Conservation (phyloP, 1,140 invertebrate genomes). For the Dryas iulia region DNA sequence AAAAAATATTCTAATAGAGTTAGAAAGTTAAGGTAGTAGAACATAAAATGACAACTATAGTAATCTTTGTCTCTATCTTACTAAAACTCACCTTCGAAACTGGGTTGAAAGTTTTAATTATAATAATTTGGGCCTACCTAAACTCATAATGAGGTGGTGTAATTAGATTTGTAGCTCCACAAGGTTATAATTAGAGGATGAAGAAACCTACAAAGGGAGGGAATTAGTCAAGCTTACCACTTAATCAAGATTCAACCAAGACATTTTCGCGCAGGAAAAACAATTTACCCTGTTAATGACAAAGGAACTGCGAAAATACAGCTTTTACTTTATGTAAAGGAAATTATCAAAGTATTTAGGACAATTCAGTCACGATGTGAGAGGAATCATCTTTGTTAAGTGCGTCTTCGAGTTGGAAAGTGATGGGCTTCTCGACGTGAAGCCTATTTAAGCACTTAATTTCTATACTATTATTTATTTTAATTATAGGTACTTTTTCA, state of each 20-base stretch:
- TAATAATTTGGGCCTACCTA: slow-evolving; percentile 13
- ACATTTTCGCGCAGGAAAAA: slow-evolving; percentile 51
- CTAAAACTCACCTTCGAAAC: neutral
- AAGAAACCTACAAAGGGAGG: slow-evolving; percentile 38
- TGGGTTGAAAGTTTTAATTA: neutral
- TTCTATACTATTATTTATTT: neutral
- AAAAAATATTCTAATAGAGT: too few species aligned
- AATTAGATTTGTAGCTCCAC: slow-evolving; percentile 36
- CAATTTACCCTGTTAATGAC: slow-evolving; percentile 57
- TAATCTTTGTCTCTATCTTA: neutral
- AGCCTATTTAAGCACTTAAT: neutral
- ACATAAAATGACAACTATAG: neutral
- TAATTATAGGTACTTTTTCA: too few species aligned
- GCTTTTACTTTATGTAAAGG: slow-evolving; percentile 35
- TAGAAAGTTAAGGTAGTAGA: too few species aligned
- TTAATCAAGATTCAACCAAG: slow-evolving; percentile 55
- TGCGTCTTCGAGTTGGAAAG: neutral
- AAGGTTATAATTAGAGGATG: slow-evolving; percentile 41
- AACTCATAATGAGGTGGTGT: slow-evolving; percentile 20
- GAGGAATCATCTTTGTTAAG: slow-evolving; percentile 10
- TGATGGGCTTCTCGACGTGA: neutral
- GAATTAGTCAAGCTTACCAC: slow-evolving; percentile 52
- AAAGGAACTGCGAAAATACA: slow-evolving; percentile 45
- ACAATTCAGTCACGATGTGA: slow-evolving; percentile 9
- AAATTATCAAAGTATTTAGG: slow-evolving; percentile 17